Evolutionary conservation across 2,113 vertebrate species (phyloP).

Genomic region (Maccullochella peelii): DNA sequence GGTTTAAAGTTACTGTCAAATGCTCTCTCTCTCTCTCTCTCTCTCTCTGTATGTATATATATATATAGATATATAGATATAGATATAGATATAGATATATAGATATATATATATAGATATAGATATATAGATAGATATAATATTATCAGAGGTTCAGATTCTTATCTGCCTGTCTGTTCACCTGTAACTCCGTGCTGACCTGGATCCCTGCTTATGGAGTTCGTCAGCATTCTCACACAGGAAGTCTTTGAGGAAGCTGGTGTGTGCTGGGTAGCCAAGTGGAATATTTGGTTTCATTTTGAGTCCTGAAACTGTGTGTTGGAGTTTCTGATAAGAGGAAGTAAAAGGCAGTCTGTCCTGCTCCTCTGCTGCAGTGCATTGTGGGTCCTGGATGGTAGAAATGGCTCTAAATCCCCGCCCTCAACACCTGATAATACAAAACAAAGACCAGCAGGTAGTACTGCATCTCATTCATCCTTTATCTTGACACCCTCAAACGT

Average conservation of each 20-base stretch:
- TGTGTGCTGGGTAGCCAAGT: neutral
- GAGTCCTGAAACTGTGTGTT: conserved; percentile 13
- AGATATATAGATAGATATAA: no score
- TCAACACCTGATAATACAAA: neutral
- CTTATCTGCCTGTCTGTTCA: no score
- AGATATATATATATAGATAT: no score
- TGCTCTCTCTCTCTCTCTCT: no score
- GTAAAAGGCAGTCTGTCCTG: neutral
- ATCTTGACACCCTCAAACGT: neutral
- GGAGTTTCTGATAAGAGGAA: conserved; percentile 33
- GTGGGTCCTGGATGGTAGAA: neutral
- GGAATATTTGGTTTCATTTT: conserved; percentile 8
- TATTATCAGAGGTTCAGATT: no score
- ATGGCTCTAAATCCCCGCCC: neutral
- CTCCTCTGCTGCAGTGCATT: conserved; percentile 6
- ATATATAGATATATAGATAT: no score
- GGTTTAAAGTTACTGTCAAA: no score
- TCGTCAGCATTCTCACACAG: neutral
- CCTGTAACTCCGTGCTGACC: neutral
- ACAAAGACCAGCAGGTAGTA: neutral
- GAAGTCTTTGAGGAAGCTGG: neutral
- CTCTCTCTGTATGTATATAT: no score
- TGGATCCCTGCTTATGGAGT: neutral
- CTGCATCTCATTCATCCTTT: neutral
- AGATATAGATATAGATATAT: no score